Evolutionary conservation across 1,140 invertebrate genomes (phyloP), one percentile per base, ranked within the genome.

Genomic region (Neoseiulus cucumeris): DNA sequence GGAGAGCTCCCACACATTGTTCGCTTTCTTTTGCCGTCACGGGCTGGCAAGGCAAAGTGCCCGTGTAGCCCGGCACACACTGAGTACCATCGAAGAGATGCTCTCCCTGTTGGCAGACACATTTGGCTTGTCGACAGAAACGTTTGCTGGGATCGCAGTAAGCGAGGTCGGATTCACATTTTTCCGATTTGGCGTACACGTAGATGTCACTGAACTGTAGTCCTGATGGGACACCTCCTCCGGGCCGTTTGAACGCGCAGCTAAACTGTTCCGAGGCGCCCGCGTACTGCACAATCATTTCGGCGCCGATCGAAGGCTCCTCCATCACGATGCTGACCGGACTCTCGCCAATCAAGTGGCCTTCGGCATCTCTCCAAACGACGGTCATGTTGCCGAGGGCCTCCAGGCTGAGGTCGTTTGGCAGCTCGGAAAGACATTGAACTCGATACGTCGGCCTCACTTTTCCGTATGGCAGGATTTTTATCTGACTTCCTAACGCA

Each of bases 201-300:
- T 59, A 59, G 22, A 59, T 59, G 22, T 59, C 51, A 25, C 51
- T 59, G 51, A 59, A 59, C 22, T 59, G 51, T 59, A 59, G 17
- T 17, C 51, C 51, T 33, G 22, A 29, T 25, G 33, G 22, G 14
- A 33, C 51, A 2, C 22, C 33, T 14, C 17, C 51, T 59, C 51
- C 51, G 1, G 51, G 51, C 22, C 51, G 51, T 20, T 59, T 59
- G 51, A 59, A 59, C 51, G 51, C 51, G 22, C 51, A 59, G 22
- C 51, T 59, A 9, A 20, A 59, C 9, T 59, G 51, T 17, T 12
- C 51, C 51, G 51, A 59, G 17, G 51, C 51, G 33, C 51, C 51
- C 4, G 51, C 51, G 51, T 59, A 59, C 9, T 59, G 51, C 22
- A 59, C 51, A n/a, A 33, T 59, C 51, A 59, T 59, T 9, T 59